A percentile compares a stretch with the other conserved stretches of the same genome.
Conservation (phyloP, 2,888 invertebrate genomes). For the Drosophila tanythrix region DNA sequence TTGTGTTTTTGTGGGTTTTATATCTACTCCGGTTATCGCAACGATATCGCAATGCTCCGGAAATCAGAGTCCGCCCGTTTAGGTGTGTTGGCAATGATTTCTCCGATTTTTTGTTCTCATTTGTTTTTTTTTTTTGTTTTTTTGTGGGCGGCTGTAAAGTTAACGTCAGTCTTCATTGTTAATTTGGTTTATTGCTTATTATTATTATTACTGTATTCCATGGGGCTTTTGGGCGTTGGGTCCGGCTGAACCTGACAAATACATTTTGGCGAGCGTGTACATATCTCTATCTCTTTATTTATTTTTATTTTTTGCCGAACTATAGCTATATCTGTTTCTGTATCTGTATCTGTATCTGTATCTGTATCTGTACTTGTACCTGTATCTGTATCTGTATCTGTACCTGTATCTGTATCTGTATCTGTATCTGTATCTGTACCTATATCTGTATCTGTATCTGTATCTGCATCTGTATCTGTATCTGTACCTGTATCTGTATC, state of each 20-base stretch:
- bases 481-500: neutral
- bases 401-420: neutral
- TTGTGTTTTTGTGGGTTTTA: slow-evolving; percentile 9
- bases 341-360: neutral
- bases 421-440: slow-evolving; percentile 1
- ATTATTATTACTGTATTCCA: slow-evolving; percentile 30
- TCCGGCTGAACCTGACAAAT: slow-evolving; percentile 39
- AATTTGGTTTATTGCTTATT: slow-evolving; percentile 41
- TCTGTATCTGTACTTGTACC: slow-evolving; percentile 12
- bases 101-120: slow-evolving; percentile 47
- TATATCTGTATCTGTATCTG: slow-evolving; percentile 5
- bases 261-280: slow-evolving; percentile 25
- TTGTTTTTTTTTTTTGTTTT: slow-evolving; percentile 4
- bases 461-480: slow-evolving; percentile 6
- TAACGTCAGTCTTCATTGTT: slow-evolving; percentile 41
- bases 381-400: slow-evolving; percentile 3
- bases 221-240: slow-evolving; percentile 9
- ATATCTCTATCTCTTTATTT: neutral
- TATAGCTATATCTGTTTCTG: neutral
- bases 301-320: neutral
- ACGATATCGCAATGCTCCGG: slow-evolving; percentile 58
- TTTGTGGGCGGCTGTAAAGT: slow-evolving; percentile 53
- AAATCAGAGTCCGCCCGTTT: slow-evolving; percentile 64
- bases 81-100: slow-evolving; percentile 74
- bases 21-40: slow-evolving; percentile 62